phyloP scores from a whole-genome alignment of 92 coral and sea anemone species.

The Epizoanthus scotinus region DNA sequence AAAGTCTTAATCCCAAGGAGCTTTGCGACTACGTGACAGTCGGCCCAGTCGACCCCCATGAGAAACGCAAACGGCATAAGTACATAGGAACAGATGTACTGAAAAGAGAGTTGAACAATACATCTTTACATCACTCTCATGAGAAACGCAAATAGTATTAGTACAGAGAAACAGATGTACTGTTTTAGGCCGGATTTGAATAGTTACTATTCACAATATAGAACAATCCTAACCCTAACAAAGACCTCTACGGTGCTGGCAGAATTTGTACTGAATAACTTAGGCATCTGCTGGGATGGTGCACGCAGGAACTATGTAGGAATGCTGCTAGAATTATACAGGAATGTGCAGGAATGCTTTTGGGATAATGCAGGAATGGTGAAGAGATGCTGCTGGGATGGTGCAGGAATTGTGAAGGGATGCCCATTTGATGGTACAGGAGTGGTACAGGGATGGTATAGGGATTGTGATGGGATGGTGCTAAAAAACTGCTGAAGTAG shows the following conservation, averaged over 20 bases:
- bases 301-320: neutral
- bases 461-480: no score
- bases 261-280: slow-evolving; percentile 78
- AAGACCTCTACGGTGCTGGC: slow-evolving; percentile 87
- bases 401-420: no score
- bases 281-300: slow-evolving; percentile 65
- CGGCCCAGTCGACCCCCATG: slow-evolving; percentile 96
- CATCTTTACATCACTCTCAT: neutral
- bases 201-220: no score
- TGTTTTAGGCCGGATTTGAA: no score
- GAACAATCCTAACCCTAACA: no score
- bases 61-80: slow-evolving; percentile 90
- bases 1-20: slow-evolving; percentile 90
- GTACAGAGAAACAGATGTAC: slow-evolving; percentile 9
- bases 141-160: neutral
- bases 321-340: neutral
- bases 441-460: no score
- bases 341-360: neutral
- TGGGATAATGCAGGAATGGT: no score
- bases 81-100: slow-evolving; percentile 84
- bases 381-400: no score
- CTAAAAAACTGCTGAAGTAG: no score
- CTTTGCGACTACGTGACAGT: slow-evolving; percentile 83
- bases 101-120: neutral
- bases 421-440: no score